Base-by-base conservation (phyloP, 2,888 invertebrate genomes). In the Carpatolechia fugitivella region DNA sequence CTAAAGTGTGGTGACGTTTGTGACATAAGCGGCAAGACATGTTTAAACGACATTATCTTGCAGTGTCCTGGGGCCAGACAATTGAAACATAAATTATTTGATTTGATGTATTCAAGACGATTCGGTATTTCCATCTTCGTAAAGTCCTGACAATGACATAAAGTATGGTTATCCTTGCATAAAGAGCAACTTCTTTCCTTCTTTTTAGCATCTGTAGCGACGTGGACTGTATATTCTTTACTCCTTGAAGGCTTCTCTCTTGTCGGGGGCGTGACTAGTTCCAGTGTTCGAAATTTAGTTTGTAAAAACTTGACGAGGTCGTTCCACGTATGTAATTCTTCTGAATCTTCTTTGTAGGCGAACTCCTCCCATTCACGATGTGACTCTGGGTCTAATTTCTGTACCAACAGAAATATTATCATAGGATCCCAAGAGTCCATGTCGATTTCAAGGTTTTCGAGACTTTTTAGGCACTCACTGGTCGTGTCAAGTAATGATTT, bases 81-180 rank as follows among this genome's bases (percentile, higher is more conserved):
- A 52, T 62, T 62, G 52, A 51, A 62, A 46, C 62, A 60, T 29
- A 59, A 40, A 14, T 56, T 40, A 10, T 60, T 57, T 13, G 53
- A 29, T 30, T 56, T 56, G 11, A 57, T 54, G 36, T 48, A 54
- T 11, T 62, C 59, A 7, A 36, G 49, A 35, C 56, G 57, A 10
- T 55, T 47, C 8, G 56, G 54, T 30, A 52, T 24, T 16, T 44
- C 52, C 20, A 52, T 36, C 24, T 60, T 54, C 14, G 41, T 44
- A 54, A 60, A 62, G 40, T 57, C 56, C 36, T 60, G 59, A 41
- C 60, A 60, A 49, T 62, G 56, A 40, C 46, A 58, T 38, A 62
- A 16, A 4, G 44, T 31, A 49, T 62, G 60, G n/a, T 50, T 47
- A 20, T 40, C 55, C 1, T 56, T 56, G 41, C 62, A 62, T 16